Percentiles rank a stretch among this genome's conserved stretches.
Conservation (phyloP, 2,797 vertebrate genomes). For the Lithobates pipiens region DNA sequence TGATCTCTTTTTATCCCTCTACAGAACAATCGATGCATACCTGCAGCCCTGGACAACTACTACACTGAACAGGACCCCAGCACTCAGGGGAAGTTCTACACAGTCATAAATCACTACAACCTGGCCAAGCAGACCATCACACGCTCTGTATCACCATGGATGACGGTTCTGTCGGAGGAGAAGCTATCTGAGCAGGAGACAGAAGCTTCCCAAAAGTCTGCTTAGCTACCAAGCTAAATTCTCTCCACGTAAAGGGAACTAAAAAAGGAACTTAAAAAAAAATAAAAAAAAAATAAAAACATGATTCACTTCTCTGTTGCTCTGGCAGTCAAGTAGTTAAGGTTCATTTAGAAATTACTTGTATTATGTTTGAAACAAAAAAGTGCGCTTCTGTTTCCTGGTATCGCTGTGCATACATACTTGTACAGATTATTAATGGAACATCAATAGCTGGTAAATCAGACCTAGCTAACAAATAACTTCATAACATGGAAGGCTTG, state of each 20-base stretch:
- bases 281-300: neutral
- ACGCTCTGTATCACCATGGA: conserved; percentile 92
- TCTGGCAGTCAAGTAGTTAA: conserved; percentile 52
- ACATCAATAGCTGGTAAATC: conserved; percentile 43
- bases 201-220: conserved; percentile 90
- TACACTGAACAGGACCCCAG: conserved; percentile 89
- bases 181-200: conserved; percentile 94
- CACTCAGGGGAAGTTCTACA: conserved; percentile 90
- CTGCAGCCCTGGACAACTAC: conserved; percentile 89
- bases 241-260: conserved; percentile 66
- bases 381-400: conserved; percentile 78
- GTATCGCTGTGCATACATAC: conserved; percentile 78
- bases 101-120: conserved; percentile 95
- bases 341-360: conserved; percentile 79
- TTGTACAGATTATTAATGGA: conserved; percentile 70
- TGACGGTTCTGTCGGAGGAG: conserved; percentile 94
- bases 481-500: conserved; percentile 29
- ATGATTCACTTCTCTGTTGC: conserved; percentile 59
- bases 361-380: conserved; percentile 75
- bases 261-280: conserved; percentile 71
- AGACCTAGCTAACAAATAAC: conserved; percentile 16
- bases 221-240: conserved; percentile 73
- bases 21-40: conserved; percentile 92
- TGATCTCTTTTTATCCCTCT: conserved; percentile 47
- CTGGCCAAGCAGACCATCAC: conserved; percentile 94